Conservation (phyloP, 53 echinoderm and acorn worm species). For the Actinopyga echinites region DNA sequence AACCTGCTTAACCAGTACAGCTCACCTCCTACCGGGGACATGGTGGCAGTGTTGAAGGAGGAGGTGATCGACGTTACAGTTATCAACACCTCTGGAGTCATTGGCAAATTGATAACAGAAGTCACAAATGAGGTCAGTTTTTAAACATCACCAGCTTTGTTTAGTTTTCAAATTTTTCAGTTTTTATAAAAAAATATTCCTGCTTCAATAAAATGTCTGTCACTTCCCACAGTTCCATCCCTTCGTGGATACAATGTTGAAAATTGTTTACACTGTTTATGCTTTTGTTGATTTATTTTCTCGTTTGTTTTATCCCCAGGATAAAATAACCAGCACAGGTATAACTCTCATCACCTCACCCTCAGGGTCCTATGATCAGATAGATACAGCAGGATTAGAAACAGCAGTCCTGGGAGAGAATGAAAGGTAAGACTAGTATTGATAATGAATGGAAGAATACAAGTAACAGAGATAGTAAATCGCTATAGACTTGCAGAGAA, state of each 20-base stretch:
- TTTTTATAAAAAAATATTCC: too few relatives aligned
- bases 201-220: too few relatives aligned
- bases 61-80: slow-evolving; percentile 55
- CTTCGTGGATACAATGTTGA: too few relatives aligned
- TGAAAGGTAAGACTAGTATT: slow-evolving; percentile 8
- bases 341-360: slow-evolving; percentile 32
- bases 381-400: slow-evolving; percentile 13
- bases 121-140: slow-evolving; percentile 39
- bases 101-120: slow-evolving; percentile 73
- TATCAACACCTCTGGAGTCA: slow-evolving; percentile 74
- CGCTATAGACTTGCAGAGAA: too few relatives aligned
- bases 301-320: background rate
- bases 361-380: slow-evolving; percentile 31
- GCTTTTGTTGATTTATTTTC: background rate
- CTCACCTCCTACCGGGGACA: slow-evolving; percentile 51
- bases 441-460: too few relatives aligned
- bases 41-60: slow-evolving; percentile 23
- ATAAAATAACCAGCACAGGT: slow-evolving; percentile 26
- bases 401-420: slow-evolving; percentile 29
- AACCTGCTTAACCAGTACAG: slow-evolving; percentile 76
- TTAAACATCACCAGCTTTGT: background rate
- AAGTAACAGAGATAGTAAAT: too few relatives aligned
- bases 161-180: too few relatives aligned
- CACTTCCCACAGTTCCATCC: too few relatives aligned
- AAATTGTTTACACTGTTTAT: too few relatives aligned